phyloP scores from a whole-genome alignment of 2,797 vertebrate species.

The Acanthurus leucopareius region DNA sequence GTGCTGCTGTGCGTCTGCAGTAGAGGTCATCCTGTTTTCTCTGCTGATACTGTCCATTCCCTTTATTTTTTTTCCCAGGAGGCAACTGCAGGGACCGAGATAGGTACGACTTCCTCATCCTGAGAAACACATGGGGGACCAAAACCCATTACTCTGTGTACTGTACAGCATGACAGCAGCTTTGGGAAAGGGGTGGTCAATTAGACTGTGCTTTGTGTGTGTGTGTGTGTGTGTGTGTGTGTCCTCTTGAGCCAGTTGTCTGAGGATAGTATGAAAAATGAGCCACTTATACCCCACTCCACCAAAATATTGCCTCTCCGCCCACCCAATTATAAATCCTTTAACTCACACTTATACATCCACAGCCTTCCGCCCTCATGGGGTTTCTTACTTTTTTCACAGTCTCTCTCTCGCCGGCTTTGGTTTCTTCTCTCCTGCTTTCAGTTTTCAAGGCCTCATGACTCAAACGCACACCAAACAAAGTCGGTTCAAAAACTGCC shows the following conservation, averaged over 20 bases:
- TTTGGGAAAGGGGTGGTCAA: conserved; percentile 10
- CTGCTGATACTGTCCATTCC: conserved; percentile 56
- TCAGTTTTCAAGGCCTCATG: conserved; percentile 1
- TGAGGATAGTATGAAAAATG: conserved; percentile 63
- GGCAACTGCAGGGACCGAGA: conserved; percentile 36
- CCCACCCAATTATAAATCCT: conserved; percentile 66
- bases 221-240: neutral
- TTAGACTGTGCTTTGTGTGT: conserved; percentile 17
- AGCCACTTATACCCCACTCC: conserved; percentile 57
- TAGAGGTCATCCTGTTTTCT: conserved; percentile 72
- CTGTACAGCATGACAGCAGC: conserved; percentile 41
- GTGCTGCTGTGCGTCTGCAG: conserved; percentile 47
- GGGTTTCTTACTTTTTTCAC: conserved; percentile 29
- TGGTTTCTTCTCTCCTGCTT: conserved; percentile 11
- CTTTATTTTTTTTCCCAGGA: conserved; percentile 40
- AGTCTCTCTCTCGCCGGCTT: conserved; percentile 19
- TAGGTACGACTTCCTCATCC: conserved; percentile 42
- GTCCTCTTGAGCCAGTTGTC: conserved; percentile 60
- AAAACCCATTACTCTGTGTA: conserved; percentile 60
- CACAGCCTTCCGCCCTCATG: conserved; percentile 12
- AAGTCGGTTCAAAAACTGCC: conserved; percentile 36
- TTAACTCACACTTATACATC: conserved; percentile 51
- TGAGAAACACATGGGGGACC: conserved; percentile 38
- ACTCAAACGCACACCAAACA: conserved; percentile 21
- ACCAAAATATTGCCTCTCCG: conserved; percentile 43